Percentiles rank a stretch among this genome's conserved stretches.
phyloP scores from a whole-genome alignment of 2,888 invertebrate genomes.

The Sinopyrophorus schimmeli region DNA sequence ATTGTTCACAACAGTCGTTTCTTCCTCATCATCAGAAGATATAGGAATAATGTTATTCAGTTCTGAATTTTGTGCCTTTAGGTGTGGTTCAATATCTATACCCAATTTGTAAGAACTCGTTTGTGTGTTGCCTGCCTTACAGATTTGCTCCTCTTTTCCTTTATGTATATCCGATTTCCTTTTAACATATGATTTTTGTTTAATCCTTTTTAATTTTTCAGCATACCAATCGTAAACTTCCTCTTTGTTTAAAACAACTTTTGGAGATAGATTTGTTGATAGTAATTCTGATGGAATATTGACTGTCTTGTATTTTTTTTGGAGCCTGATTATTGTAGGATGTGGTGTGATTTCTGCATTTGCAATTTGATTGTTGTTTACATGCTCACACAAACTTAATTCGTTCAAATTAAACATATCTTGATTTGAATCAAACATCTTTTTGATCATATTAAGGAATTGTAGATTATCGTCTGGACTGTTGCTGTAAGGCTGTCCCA shows the following conservation, averaged over 20 bases:
- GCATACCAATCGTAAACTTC: constrained; percentile 21
- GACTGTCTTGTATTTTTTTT: constrained; percentile 16
- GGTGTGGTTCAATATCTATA: too few species aligned
- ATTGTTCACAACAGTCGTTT: too few species aligned
- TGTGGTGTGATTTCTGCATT: too few species aligned
- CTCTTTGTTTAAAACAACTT: constrained; percentile 12
- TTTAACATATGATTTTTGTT: not conserved
- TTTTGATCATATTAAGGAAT: constrained; percentile 10
- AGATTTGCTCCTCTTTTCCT: too few species aligned
- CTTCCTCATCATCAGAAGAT: too few species aligned
- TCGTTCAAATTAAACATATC: too few species aligned
- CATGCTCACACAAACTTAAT: too few species aligned
- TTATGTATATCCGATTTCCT: not conserved
- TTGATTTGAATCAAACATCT: constrained; percentile 4
- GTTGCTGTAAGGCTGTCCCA: constrained; percentile 1
- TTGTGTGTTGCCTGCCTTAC: too few species aligned
- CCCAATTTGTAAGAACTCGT: too few species aligned
- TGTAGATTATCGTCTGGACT: constrained; percentile 6
- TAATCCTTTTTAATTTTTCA: not conserved
- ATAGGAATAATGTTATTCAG: too few species aligned
- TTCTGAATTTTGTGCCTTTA: too few species aligned
- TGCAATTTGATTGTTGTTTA: too few species aligned
- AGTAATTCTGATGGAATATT: constrained; percentile 24
- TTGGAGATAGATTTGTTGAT: constrained; percentile 20
- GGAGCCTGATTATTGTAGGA: constrained; percentile 16